phyloP scores from a whole-genome alignment of 2,888 invertebrate species.

The Nephrocerus scutellatus region DNA sequence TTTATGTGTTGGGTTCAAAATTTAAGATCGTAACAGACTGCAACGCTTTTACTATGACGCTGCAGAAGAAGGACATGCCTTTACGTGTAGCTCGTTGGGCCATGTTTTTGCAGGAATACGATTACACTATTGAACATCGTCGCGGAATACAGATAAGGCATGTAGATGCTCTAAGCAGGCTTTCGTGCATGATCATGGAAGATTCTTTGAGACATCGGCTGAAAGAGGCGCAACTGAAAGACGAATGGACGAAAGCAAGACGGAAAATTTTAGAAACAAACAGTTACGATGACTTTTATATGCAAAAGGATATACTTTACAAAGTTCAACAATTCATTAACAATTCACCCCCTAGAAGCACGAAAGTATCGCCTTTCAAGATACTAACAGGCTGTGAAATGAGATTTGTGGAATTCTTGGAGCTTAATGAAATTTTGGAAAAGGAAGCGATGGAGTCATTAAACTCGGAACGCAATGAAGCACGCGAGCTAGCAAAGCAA shows the following conservation, averaged over 20 bases:
- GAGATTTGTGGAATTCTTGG: not conserved
- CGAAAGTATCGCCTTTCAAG: slow-evolving; percentile 11
- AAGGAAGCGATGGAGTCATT: not conserved
- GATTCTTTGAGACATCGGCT: not conserved
- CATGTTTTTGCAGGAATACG: slow-evolving; percentile 18
- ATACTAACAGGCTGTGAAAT: slow-evolving; percentile 19
- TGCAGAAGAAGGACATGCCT: slow-evolving; percentile 9
- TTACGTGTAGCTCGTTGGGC: slow-evolving; percentile 19
- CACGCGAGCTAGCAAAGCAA: not conserved
- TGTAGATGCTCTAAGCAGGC: slow-evolving; percentile 20
- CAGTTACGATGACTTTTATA: slow-evolving; percentile 6
- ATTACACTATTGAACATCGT: slow-evolving; percentile 19
- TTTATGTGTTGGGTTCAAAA: slow-evolving; percentile 19
- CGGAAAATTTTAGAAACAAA: slow-evolving; percentile 5
- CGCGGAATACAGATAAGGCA: slow-evolving; percentile 19
- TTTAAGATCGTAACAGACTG: slow-evolving; percentile 31
- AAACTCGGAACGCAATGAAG: not conserved
- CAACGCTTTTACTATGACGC: slow-evolving; percentile 8
- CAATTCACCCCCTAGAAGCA: slow-evolving; percentile 1
- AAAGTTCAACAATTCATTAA: slow-evolving; percentile 22
- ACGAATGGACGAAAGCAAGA: slow-evolving; percentile 4
- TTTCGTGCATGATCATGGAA: slow-evolving; percentile 6
- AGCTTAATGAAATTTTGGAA: slow-evolving; percentile 12
- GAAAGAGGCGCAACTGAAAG: not conserved
- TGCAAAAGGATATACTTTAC: slow-evolving; percentile 9